Conservation (phyloP, 2,113 vertebrate genomes). For the Lagopus leucura region DNA sequence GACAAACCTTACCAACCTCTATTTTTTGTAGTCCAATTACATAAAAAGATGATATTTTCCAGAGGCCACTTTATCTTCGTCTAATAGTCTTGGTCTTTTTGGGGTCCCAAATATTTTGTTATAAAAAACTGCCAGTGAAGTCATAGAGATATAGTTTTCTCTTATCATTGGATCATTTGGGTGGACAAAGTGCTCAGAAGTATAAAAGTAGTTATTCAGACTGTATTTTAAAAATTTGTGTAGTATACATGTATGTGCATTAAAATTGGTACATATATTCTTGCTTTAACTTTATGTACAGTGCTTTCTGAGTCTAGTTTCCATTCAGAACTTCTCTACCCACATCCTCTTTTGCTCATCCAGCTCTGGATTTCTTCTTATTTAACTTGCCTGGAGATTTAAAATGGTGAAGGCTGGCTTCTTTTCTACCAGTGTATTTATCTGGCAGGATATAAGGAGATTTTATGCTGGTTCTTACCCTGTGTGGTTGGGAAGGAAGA, state of each 20-base stretch:
- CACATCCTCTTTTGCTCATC: background rate
- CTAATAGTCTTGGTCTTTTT: background rate
- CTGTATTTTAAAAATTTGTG: background rate
- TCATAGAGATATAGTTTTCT: background rate
- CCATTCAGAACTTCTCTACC: background rate
- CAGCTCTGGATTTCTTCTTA: background rate
- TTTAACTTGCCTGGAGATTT: slow-evolving; percentile 21
- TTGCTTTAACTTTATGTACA: background rate
- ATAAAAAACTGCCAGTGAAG: background rate
- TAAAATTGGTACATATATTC: background rate
- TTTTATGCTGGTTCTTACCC: slow-evolving; percentile 68
- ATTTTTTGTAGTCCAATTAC: background rate
- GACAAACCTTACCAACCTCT: background rate
- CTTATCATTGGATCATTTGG: background rate
- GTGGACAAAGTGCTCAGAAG: background rate
- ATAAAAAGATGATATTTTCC: background rate
- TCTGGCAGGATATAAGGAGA: slow-evolving; percentile 2
- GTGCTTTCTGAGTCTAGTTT: background rate
- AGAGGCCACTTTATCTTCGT: background rate
- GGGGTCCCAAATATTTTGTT: background rate
- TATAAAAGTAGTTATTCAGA: background rate
- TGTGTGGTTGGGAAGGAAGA: slow-evolving; percentile 57
- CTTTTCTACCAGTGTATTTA: background rate
- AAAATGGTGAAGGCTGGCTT: slow-evolving; percentile 12
- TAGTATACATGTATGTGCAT: background rate